Evolutionary conservation across 2,797 vertebrate genomes (phyloP), one percentile per base, ranked within the genome.

Genomic region (Ataeniobius toweri): DNA sequence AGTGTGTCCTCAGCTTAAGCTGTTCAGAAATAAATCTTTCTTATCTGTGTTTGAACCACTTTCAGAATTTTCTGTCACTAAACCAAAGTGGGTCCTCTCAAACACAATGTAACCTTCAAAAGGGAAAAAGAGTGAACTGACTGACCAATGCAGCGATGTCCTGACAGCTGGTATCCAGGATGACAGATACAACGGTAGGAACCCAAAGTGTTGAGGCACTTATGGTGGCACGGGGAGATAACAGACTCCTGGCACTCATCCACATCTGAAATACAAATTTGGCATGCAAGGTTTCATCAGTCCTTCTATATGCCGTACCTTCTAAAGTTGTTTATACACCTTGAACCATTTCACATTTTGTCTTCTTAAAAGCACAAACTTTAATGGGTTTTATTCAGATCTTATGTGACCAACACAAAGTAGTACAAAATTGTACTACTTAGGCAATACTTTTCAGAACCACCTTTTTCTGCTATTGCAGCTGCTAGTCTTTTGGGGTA

Each of bases 201-300:
- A 70, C 96, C 96, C 79, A 96, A 93, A 50, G 93, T 94, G 84
- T 97, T 97, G 58, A 96, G 88, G 81, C 96, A 97, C 83, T 95
- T 95, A 39, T 97, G 96, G 80, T 96, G 96, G 77, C 96, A 97
- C 0, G 96, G 96, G 1, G 96, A 95, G 10, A 95, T 28, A 6
- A 93, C 85, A 0, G 96, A 96, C 86, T 97, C 96, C 70, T 91
- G 92, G 84, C 96, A 97, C 84, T 97, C 96, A 56, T 97, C 94
- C 83, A 97, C 94, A 89, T 97, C 96, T 97, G 91, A 76, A 86
- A 91, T 71, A 89, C 72, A 89, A 24, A 84, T 31, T 58, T 48
- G 4, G 75, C 46, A 76, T 22, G 74, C 70, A 24, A 18, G 44
- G 58, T 18, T 82, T 82, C 5, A 82, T 77, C 0, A n/a, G 26